Evolutionary conservation across 2,113 vertebrate species (phyloP).

Genomic region (Fulica atra): DNA sequence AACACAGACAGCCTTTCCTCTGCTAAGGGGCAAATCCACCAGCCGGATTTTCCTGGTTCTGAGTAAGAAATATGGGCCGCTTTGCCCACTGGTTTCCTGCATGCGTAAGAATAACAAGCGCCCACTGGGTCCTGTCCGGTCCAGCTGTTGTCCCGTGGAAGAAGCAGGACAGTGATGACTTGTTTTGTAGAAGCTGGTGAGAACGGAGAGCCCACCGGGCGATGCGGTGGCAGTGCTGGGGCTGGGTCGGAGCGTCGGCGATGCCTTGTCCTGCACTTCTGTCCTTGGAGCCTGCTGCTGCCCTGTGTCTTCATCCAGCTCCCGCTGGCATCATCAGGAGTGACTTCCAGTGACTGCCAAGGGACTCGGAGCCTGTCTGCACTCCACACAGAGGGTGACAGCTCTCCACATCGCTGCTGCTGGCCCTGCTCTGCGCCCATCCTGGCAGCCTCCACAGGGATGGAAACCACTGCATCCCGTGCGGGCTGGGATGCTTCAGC

Average conservation of each 20-base stretch:
- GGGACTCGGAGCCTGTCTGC: neutral
- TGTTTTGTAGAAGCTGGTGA: neutral
- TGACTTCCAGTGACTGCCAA: neutral
- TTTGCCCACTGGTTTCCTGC: neutral
- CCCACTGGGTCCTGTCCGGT: neutral
- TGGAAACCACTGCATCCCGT: neutral
- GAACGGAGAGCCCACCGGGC: neutral
- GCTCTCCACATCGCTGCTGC: neutral
- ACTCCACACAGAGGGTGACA: neutral
- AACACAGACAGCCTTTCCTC: neutral
- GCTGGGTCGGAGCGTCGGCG: fast-evolving
- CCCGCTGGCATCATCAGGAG: neutral
- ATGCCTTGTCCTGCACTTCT: neutral
- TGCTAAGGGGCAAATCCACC: neutral
- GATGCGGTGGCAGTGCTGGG: neutral
- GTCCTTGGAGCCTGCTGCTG: neutral
- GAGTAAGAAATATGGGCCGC: neutral
- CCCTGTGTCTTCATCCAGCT: neutral
- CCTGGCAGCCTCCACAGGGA: fast-evolving
- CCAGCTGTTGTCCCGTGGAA: fast-evolving
- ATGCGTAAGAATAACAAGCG: neutral
- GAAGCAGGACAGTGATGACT: neutral
- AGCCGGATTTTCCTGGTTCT: neutral
- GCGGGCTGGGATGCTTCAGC: neutral
- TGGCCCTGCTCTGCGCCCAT: neutral